phyloP scores from a whole-genome alignment of 2,113 vertebrate genomes.

The Strix uralensis region DNA sequence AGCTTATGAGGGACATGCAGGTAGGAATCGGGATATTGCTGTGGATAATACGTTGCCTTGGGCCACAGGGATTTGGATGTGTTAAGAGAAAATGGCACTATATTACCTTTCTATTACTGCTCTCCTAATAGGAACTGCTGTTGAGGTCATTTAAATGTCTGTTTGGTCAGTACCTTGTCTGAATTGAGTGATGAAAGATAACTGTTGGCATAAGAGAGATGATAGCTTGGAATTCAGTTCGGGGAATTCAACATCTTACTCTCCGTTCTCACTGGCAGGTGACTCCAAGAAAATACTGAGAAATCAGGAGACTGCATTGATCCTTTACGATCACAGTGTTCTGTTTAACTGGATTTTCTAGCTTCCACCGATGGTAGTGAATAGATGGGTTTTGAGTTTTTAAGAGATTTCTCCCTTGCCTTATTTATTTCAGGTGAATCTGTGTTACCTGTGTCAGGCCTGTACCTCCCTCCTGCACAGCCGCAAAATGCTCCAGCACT shows the following conservation, averaged over 20 bases:
- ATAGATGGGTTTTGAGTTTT: background rate
- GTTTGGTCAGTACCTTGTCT: background rate
- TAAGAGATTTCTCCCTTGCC: background rate
- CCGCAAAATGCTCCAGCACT: constrained; percentile 98
- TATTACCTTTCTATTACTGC: background rate
- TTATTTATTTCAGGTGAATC: constrained; percentile 83
- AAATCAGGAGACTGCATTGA: background rate
- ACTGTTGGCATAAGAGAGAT: background rate
- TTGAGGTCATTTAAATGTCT: background rate
- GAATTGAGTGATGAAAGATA: background rate
- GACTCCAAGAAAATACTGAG: background rate
- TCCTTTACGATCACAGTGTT: background rate
- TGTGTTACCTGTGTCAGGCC: constrained; percentile 96
- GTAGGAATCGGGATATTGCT: constrained; percentile 43
- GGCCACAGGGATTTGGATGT: background rate
- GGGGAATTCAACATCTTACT: background rate
- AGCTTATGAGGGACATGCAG: constrained; percentile 91
- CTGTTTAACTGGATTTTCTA: background rate
- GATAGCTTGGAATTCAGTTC: background rate
- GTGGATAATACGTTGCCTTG: background rate
- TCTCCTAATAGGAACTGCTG: background rate
- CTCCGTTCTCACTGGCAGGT: background rate
- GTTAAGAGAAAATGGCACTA: background rate
- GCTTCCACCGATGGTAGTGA: background rate
- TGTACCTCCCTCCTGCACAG: constrained; percentile 96